Conservation (phyloP, 2,113 vertebrate species). For the Merops nubicus region DNA sequence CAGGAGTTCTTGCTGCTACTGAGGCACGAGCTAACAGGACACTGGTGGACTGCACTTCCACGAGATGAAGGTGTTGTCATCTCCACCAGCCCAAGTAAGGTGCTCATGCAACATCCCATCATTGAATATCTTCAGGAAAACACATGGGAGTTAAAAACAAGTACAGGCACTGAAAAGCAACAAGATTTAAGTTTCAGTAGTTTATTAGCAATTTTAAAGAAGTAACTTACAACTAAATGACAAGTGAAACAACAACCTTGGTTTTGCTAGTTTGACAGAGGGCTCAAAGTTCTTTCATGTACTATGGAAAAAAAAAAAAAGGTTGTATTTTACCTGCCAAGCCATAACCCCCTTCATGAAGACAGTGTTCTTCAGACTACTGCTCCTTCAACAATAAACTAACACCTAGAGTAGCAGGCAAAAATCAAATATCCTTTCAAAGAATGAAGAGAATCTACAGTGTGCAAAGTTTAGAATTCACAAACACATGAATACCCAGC, state of each 20-base stretch:
- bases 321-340: not conserved
- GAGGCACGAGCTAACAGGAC: not conserved
- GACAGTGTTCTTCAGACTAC: not conserved
- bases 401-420: not conserved
- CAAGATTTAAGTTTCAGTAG: not conserved
- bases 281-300: not conserved
- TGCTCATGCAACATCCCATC: not conserved
- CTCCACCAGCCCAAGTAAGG: not conserved
- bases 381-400: not conserved
- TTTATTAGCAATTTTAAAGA: not conserved
- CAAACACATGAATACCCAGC: not conserved
- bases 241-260: not conserved
- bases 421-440: not conserved
- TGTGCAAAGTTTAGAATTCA: not conserved
- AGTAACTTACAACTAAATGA: not conserved
- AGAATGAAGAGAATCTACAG: not conserved
- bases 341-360: not conserved
- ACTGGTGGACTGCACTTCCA: not conserved
- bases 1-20: not conserved
- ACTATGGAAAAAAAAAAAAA: not conserved
- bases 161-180: not conserved
- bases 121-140: accelerated
- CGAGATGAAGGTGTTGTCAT: not conserved
- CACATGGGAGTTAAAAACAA: not conserved
- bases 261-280: not conserved